Percentiles rank a stretch among this genome's conserved stretches.
Evolutionary conservation across 2,888 invertebrate genomes (phyloP).

Genomic region (Eutolmus rufibarbis): DNA sequence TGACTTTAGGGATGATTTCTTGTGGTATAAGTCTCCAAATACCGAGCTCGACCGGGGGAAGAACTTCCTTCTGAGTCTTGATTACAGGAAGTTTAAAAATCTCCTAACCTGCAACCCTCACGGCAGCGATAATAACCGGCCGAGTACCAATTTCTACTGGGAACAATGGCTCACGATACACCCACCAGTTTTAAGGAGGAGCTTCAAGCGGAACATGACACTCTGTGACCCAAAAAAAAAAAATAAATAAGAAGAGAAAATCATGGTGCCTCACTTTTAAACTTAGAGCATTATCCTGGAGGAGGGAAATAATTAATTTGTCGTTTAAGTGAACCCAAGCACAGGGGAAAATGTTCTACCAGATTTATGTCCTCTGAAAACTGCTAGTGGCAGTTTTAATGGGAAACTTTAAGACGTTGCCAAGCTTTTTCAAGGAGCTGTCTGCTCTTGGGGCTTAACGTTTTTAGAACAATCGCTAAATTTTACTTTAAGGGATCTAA

Average conservation of each 20-base stretch:
- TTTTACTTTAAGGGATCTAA: not conserved
- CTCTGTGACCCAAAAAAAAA: not conserved
- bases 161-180: not conserved
- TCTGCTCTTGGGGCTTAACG: not conserved
- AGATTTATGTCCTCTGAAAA: not conserved
- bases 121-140: not conserved
- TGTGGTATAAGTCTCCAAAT: not conserved
- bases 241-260: not conserved
- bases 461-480: not conserved
- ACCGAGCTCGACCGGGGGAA: not conserved
- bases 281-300: not conserved
- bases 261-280: not conserved
- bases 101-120: not conserved
- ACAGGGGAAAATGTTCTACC: not conserved
- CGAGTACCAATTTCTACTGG: not conserved
- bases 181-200: not conserved
- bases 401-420: not conserved
- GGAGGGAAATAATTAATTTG: not conserved
- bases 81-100: slow-evolving; percentile 21
- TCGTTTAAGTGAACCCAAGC: not conserved
- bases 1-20: not conserved
- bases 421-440: not conserved
- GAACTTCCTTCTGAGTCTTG: not conserved
- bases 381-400: not conserved
- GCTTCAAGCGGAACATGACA: not conserved